Evolutionary conservation across 2,888 invertebrate species (phyloP).

Genomic region (Loripinus fragilis): DNA sequence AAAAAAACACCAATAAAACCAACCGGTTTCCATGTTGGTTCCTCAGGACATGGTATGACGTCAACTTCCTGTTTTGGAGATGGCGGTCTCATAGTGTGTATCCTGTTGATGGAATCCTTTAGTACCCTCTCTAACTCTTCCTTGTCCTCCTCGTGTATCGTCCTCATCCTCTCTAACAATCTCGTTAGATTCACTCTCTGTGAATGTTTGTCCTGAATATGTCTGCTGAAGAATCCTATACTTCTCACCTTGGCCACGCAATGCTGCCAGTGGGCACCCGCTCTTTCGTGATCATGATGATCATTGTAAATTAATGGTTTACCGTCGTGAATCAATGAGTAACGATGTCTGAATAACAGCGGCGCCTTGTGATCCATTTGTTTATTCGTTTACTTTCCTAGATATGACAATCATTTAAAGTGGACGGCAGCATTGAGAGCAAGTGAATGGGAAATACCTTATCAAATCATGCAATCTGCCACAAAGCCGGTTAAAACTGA

Average conservation of each 20-base stretch:
- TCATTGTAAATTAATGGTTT: too few relatives aligned
- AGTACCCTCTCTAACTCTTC: slow-evolving; percentile 23
- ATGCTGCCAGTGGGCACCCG: slow-evolving; percentile 23
- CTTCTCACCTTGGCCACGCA: slow-evolving; percentile 22
- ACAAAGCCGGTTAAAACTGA: too few relatives aligned
- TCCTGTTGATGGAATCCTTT: slow-evolving; percentile 20
- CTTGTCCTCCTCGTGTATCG: slow-evolving; percentile 15
- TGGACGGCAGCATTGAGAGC: too few relatives aligned
- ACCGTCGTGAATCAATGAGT: neutral
- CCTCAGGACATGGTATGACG: slow-evolving; percentile 24
- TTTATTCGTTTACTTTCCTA: too few relatives aligned
- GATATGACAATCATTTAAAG: too few relatives aligned
- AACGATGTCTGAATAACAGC: neutral
- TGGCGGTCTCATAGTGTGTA: slow-evolving; percentile 30
- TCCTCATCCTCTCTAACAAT: slow-evolving; percentile 34
- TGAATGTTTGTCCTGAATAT: slow-evolving; percentile 26
- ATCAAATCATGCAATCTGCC: too few relatives aligned
- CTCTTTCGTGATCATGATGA: slow-evolving; percentile 9
- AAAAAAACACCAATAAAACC: neutral
- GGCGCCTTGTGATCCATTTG: neutral
- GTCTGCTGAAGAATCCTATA: slow-evolving; percentile 36
- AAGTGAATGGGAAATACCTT: too few relatives aligned
- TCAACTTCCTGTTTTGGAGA: neutral
- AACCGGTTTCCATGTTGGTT: slow-evolving; percentile 27
- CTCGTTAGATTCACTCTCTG: slow-evolving; percentile 28